Evolutionary conservation across 2,797 vertebrate species (phyloP).

Genomic region (Sebastes umbrosus): DNA sequence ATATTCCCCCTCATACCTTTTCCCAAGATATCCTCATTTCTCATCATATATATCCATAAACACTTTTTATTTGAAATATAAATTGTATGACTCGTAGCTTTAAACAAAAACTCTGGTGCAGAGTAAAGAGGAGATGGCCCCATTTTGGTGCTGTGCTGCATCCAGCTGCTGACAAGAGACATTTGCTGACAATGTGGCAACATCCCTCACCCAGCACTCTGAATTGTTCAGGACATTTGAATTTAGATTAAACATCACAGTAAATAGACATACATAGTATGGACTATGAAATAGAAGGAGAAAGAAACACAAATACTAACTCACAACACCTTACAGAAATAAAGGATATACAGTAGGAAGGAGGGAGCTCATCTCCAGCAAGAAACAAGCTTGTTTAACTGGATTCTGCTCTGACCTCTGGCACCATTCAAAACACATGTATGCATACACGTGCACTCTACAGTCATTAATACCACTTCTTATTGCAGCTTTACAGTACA

Average conservation of each 20-base stretch:
- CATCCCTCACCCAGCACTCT: not conserved
- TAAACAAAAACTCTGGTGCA: not conserved
- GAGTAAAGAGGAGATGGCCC: not conserved
- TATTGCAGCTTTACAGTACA: constrained; percentile 1
- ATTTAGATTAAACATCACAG: constrained; percentile 6
- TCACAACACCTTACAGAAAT: no score
- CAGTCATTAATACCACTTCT: constrained; percentile 28
- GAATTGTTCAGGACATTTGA: not conserved
- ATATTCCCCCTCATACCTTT: not conserved
- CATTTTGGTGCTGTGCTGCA: not conserved
- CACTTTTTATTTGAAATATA: not conserved
- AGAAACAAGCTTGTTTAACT: no score
- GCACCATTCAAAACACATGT: not conserved
- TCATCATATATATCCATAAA: constrained; percentile 1
- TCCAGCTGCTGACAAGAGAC: not conserved
- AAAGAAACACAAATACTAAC: not conserved
- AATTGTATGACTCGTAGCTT: not conserved
- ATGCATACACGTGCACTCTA: no score
- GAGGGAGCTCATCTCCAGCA: no score
- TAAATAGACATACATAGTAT: not conserved
- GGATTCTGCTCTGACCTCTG: no score
- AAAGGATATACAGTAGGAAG: no score
- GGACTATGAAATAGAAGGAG: not conserved
- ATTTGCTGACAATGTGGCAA: constrained; percentile 4
- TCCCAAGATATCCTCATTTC: not conserved